Conservation (phyloP, 2,113 vertebrate species). For the Thryonomys swinderianus region DNA sequence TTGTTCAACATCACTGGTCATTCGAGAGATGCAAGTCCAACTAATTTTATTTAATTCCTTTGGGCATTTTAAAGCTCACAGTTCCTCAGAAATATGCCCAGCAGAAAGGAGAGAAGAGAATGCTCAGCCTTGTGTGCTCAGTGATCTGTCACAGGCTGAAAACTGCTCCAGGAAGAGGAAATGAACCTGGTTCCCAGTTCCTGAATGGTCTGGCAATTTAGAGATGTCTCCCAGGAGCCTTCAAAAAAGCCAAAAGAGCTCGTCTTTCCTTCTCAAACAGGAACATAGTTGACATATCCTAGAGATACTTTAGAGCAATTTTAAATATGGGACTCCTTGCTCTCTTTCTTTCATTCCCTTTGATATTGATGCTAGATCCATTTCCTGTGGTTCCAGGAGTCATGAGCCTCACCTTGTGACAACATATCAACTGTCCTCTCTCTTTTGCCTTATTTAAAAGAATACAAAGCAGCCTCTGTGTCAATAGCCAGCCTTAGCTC, state of each 20-base stretch:
- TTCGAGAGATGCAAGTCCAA: too few relatives aligned
- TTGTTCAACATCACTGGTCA: too few relatives aligned
- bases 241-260: not conserved
- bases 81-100: not conserved
- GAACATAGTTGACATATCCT: not conserved
- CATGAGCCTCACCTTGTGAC: not conserved
- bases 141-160: not conserved
- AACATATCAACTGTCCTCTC: not conserved
- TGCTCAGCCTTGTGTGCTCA: too few relatives aligned
- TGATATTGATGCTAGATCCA: not conserved
- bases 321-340: not conserved
- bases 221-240: not conserved
- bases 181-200: not conserved
- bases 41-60: not conserved
- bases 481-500: not conserved
- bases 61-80: not conserved
- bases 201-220: not conserved
- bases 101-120: not conserved
- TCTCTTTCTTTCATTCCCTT: not conserved
- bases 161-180: not conserved
- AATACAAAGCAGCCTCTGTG: not conserved
- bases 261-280: not conserved
- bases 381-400: not conserved
- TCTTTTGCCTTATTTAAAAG: not conserved
- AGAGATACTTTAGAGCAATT: not conserved